Evolutionary conservation across 2,888 invertebrate species (phyloP).

Genomic region (Nebria brevicollis): DNA sequence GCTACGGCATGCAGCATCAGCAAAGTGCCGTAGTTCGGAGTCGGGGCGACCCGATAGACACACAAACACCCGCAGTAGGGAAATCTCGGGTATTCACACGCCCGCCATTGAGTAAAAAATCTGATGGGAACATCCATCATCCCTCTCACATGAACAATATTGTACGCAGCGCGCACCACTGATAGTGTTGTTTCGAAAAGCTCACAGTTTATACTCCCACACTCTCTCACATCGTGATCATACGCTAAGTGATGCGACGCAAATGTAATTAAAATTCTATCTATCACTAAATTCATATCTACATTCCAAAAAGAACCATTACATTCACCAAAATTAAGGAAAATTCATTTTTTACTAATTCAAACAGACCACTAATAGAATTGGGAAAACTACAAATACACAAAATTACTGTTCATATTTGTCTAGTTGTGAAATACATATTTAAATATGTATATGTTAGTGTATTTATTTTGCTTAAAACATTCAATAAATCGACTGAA

Average conservation of each 20-base stretch:
- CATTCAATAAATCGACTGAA: too few species aligned
- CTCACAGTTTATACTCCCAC: not conserved
- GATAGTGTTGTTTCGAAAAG: not conserved
- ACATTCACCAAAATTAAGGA: too few species aligned
- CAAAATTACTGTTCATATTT: too few species aligned
- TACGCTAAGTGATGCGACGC: not conserved
- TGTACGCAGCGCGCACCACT: not conserved
- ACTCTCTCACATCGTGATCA: not conserved
- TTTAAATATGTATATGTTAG: too few species aligned
- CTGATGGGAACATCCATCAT: constrained; percentile 1
- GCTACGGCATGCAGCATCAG: constrained; percentile 9
- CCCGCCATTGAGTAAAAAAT: not conserved
- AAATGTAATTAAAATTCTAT: not conserved
- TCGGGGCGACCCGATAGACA: too few species aligned
- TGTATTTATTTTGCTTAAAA: too few species aligned
- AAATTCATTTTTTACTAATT: too few species aligned
- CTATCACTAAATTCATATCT: not conserved
- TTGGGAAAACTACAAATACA: too few species aligned
- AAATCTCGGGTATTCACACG: not conserved
- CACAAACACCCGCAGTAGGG: not conserved
- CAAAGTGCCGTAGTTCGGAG: constrained; percentile 14
- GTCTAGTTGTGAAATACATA: too few species aligned
- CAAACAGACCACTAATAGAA: too few species aligned
- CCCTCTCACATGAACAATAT: not conserved
- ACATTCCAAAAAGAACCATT: not conserved